Conservation (phyloP, 2,888 invertebrate species). For the Netelia virgata region DNA sequence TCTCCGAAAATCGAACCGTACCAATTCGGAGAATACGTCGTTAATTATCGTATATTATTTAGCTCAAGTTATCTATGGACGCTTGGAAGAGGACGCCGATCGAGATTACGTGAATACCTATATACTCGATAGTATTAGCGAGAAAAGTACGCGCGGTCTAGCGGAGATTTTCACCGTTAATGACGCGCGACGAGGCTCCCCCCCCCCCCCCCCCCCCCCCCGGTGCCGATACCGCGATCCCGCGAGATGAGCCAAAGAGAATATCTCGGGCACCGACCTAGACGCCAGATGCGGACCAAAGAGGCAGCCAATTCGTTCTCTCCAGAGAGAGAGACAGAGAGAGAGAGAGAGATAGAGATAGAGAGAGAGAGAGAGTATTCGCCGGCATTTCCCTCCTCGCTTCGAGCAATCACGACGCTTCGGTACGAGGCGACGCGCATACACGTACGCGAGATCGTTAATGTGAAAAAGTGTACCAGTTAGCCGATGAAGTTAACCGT, state of each 20-base stretch:
- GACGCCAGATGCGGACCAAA: constrained; percentile 66
- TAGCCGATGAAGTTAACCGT: not conserved
- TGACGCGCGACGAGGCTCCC: constrained; percentile 57
- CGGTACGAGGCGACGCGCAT: constrained; percentile 36
- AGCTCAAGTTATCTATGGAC: constrained; percentile 6
- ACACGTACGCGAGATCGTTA: constrained; percentile 42
- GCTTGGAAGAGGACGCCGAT: constrained; percentile 70
- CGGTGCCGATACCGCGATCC: constrained; percentile 42
- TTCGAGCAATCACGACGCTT: constrained; percentile 40
- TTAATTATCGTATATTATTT: too few relatives aligned
- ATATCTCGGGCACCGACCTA: constrained; percentile 50
- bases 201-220: constrained; percentile 46
- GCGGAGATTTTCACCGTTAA: constrained; percentile 74
- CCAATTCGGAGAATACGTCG: too few relatives aligned
- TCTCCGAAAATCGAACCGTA: too few relatives aligned
- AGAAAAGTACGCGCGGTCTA: not conserved
- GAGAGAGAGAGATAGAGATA: constrained; percentile 2
- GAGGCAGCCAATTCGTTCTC: constrained; percentile 63
- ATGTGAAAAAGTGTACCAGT: constrained; percentile 2
- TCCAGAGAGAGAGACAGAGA: constrained; percentile 43
- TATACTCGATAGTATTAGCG: too few relatives aligned
- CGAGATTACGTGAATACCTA: constrained; percentile 61
- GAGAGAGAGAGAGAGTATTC: not conserved
- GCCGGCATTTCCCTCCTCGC: constrained; percentile 28
- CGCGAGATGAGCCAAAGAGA: constrained; percentile 52